Evolutionary conservation across 2,113 vertebrate genomes (phyloP), one percentile per base, ranked within the genome.

Genomic region (Corydoras sp.): DNA sequence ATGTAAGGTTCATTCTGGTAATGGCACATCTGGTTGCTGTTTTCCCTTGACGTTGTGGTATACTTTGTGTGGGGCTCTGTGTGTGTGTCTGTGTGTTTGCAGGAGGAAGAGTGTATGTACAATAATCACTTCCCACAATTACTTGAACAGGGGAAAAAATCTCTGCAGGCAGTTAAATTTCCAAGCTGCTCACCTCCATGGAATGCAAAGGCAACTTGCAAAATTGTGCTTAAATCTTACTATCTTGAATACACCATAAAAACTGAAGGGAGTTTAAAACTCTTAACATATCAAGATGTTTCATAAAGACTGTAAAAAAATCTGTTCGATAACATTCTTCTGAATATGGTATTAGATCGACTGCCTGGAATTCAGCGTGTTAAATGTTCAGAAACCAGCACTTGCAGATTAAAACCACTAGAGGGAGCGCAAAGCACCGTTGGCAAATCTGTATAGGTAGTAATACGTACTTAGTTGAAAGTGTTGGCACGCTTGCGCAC

Each of bases 91-190:
- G 62, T 73, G 69, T 61, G 14, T 70, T 32, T 13, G 62, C 54
- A 35, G n/a, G 59, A 53, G n/a, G n/a, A n/a, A 56, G 73, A 15
- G 64, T 74, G 72, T 79, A 71, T 68, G 70, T 76, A 76, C 73
- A 79, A 76, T 79, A 79, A 79, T 79, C 69, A 79, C 77, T 69
- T 79, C 73, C 73, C 69, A 75, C 62, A 76, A 76, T 79, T 76
- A 69, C 69, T 69, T 75, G 65, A 76, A 72, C 65, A 69, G 55
- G 51, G 58, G 74, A 72, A 72, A 69, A 67, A 35, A 35, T 65
- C 55, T 43, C 71, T 75, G 68, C 54, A 75, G 69, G 69, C 32
- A 62, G 77, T 79, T 69, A 72, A 72, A 68, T 75, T 79, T 79
- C 73, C 77, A 79, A 65, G 56, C 73, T 69, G 65, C 56, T 79